Evolutionary conservation across 1,140 invertebrate genomes (phyloP).

Genomic region (Drosophila bipectinata): DNA sequence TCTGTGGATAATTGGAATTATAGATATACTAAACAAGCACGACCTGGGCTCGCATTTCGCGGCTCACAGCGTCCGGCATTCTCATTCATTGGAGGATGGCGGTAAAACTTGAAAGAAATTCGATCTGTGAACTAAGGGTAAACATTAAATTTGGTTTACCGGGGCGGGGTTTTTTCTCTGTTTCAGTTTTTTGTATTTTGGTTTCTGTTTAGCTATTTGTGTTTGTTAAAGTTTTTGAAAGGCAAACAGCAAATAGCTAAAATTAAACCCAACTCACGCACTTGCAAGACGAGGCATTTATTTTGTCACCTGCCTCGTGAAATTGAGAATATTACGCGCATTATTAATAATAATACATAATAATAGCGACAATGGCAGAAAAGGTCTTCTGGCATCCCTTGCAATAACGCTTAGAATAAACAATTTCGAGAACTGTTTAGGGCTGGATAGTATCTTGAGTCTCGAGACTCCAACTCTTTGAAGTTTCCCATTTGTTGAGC

Average conservation of each 20-base stretch:
- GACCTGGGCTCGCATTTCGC: constrained; percentile 19
- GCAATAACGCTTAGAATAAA: constrained; percentile 11
- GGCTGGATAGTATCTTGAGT: constrained; percentile 28
- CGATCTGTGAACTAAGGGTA: constrained; percentile 66
- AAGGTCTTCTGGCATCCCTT: constrained; percentile 25
- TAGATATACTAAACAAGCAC: constrained; percentile 69
- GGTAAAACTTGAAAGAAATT: constrained; percentile 66
- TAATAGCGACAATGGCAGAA: constrained; percentile 25
- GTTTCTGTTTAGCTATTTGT: constrained; percentile 54
- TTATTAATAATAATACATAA: constrained; percentile 70
- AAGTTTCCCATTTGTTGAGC: constrained; percentile 12
- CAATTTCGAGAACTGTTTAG: constrained; percentile 45
- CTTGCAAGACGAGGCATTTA: constrained; percentile 66
- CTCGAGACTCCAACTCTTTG: constrained; percentile 8
- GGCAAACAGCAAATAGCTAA: constrained; percentile 68
- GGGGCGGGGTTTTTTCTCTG: constrained; percentile 22
- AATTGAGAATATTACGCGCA: constrained; percentile 54
- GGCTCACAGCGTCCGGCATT: constrained; percentile 12
- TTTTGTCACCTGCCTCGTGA: constrained; percentile 69
- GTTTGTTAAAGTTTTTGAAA: constrained; percentile 66
- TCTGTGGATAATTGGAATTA: constrained; percentile 76
- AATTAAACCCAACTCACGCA: constrained; percentile 71
- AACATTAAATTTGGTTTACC: constrained; percentile 51
- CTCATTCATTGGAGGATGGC: constrained; percentile 28
- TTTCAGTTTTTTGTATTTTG: constrained; percentile 20